These are phyloP conservation scores for Philypnodon macrostomus DNA, from an alignment of 2,797 vertebrate genomes.

Conservation along the genomic window DNA sequence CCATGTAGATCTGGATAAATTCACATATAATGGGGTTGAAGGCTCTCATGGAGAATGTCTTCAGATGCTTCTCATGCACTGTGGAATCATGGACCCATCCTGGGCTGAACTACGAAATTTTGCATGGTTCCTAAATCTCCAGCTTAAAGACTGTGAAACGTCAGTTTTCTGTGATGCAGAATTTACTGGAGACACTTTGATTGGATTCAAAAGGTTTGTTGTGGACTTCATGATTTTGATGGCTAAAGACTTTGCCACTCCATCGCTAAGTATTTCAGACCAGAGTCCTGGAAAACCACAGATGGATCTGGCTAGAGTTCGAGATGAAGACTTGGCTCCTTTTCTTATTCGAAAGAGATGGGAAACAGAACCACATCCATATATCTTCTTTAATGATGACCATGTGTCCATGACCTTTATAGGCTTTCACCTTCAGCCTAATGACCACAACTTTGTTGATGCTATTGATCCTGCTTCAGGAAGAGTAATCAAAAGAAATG, in stretches of 20 bases:
- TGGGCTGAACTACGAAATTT: conserved; percentile 95
- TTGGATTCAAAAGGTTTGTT: conserved; percentile 92
- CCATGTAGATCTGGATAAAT: conserved; percentile 76
- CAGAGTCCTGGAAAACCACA: conserved; percentile 82
- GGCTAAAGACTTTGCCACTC: conserved; percentile 96
- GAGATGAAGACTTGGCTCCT: conserved; percentile 85
- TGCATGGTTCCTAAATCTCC: conserved; percentile 87
- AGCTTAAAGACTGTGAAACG: conserved; percentile 87
- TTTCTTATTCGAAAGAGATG: conserved; percentile 89
- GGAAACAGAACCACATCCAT: conserved; percentile 94
- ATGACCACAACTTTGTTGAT: conserved; percentile 69
- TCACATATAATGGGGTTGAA: conserved; percentile 77
- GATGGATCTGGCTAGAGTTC: conserved; percentile 60
- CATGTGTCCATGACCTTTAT: conserved; percentile 92
- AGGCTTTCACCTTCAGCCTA: conserved; percentile 85
- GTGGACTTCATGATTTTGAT: conserved; percentile 96
- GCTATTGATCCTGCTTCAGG: conserved; percentile 79
- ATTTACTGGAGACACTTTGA: conserved; percentile 80
- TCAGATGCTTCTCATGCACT: conserved; percentile 88
- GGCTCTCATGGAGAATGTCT: conserved; percentile 85
- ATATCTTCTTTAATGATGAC: conserved; percentile 94
- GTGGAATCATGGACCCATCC: conserved; percentile 86
- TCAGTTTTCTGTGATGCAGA: conserved; percentile 85
- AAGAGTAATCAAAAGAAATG: conserved; percentile 77
- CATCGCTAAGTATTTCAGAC: conserved; percentile 88